Evolutionary conservation across 2,888 invertebrate genomes (phyloP).

Genomic region (Pandemis heparana): DNA sequence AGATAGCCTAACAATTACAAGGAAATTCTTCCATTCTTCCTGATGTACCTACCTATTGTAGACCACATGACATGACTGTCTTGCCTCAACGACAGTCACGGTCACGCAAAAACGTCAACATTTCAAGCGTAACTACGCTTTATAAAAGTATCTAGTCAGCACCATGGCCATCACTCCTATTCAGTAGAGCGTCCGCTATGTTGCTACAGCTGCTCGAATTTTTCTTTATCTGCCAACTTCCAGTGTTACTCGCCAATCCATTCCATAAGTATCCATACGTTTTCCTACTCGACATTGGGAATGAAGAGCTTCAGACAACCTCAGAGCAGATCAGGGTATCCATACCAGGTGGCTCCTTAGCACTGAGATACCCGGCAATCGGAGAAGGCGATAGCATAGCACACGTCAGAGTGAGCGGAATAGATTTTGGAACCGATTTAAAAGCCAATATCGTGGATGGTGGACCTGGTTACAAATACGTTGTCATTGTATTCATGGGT

Average conservation of each 20-base stretch:
- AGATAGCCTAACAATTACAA: conserved; percentile 48
- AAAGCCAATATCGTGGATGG: conserved; percentile 77
- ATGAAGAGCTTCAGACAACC: conserved; percentile 76
- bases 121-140: conserved; percentile 72
- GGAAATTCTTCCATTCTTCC: conserved; percentile 56
- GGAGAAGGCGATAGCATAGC: conserved; percentile 71
- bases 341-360: conserved; percentile 75
- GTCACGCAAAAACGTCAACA: conserved; percentile 69
- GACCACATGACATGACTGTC: conserved; percentile 68
- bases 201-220: conserved; percentile 55
- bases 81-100: conserved; percentile 66
- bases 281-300: conserved; percentile 77
- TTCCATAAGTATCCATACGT: conserved; percentile 78
- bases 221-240: conserved; percentile 53
- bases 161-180: conserved; percentile 67
- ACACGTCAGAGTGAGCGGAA: conserved; percentile 76
- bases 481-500: conserved; percentile 73
- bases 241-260: conserved; percentile 64
- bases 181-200: conserved; percentile 63
- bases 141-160: conserved; percentile 76
- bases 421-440: conserved; percentile 77
- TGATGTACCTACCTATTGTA: conserved; percentile 50
- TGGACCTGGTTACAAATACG: conserved; percentile 79
- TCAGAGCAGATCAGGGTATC: conserved; percentile 76
- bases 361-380: conserved; percentile 74